Evolutionary conservation across 1,140 invertebrate species (phyloP).

Genomic region (Zaprionus davidi): DNA sequence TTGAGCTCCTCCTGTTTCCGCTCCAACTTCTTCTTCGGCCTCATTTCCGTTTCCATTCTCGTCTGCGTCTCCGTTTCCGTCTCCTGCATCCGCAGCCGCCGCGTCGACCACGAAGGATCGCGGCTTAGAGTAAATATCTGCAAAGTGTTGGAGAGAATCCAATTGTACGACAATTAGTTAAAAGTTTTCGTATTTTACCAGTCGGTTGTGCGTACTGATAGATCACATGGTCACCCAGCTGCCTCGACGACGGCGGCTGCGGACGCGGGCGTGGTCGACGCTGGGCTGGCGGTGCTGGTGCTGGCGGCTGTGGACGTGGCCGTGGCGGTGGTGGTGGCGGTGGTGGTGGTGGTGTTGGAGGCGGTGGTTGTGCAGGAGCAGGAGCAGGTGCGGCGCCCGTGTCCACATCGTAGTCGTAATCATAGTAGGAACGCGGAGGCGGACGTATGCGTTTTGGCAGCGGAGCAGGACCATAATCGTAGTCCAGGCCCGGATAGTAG

Average conservation of each 20-base stretch:
- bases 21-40: neutral
- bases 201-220: slow-evolving; percentile 78
- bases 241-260: slow-evolving; percentile 20
- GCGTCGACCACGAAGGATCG: slow-evolving; percentile 20
- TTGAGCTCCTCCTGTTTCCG: neutral
- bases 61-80: slow-evolving; percentile 6
- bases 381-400: slow-evolving; percentile 6
- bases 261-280: slow-evolving; percentile 29
- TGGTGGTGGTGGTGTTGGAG: slow-evolving; percentile 13
- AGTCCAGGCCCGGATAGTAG: slow-evolving; percentile 51
- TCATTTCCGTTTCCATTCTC: slow-evolving; percentile 9
- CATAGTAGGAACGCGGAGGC: slow-evolving; percentile 47
- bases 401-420: slow-evolving; percentile 57
- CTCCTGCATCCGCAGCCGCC: slow-evolving; percentile 23
- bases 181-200: slow-evolving; percentile 79
- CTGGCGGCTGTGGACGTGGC: slow-evolving; percentile 10
- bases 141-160: slow-evolving; percentile 83
- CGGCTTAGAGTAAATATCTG: slow-evolving; percentile 76
- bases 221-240: slow-evolving; percentile 62
- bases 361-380: slow-evolving; percentile 16
- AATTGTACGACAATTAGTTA: slow-evolving; percentile 83
- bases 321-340: slow-evolving; percentile 7
- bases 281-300: slow-evolving; percentile 19
- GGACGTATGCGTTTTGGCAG: slow-evolving; percentile 39
- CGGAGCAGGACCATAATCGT: slow-evolving; percentile 44